Conservation (phyloP, 1,140 invertebrate species). For the Belonocnema kinseyi region DNA sequence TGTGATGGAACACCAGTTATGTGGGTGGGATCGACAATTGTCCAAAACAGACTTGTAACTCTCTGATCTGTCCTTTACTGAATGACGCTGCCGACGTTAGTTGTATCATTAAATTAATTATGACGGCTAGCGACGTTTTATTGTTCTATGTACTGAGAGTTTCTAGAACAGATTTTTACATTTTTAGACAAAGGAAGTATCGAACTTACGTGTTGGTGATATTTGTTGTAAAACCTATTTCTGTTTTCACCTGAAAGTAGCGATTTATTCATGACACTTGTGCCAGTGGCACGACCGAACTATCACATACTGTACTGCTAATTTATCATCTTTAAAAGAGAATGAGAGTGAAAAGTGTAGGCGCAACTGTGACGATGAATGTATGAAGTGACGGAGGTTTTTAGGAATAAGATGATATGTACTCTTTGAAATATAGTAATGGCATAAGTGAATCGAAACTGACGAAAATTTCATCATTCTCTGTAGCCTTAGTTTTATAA, state of each 20-base stretch:
- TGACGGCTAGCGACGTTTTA: background rate
- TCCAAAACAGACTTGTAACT: slow-evolving; percentile 2
- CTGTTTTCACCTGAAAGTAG: slow-evolving; percentile 15
- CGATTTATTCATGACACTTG: slow-evolving; percentile 13
- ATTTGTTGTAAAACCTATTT: background rate
- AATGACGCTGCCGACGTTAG: slow-evolving; percentile 4
- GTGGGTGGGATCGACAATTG: background rate
- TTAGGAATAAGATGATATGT: slow-evolving; percentile 47
- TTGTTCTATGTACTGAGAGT: slow-evolving; percentile 11
- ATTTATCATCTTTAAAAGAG: slow-evolving; percentile 32
- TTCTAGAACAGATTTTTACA: background rate
- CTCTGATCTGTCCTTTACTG: background rate
- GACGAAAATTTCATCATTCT: background rate
- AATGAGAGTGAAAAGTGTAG: slow-evolving; percentile 15
- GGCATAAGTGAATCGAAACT: slow-evolving; percentile 43
- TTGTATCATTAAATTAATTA: slow-evolving; percentile 20
- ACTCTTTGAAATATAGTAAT: slow-evolving; percentile 48
- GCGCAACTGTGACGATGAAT: slow-evolving; percentile 34
- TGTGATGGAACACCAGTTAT: background rate
- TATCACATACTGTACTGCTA: slow-evolving; percentile 12
- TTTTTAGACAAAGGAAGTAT: slow-evolving; percentile 12
- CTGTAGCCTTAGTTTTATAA: background rate
- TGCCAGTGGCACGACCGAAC: slow-evolving; percentile 10
- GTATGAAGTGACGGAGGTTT: slow-evolving; percentile 40
- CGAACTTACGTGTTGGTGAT: slow-evolving; percentile 13